Evolutionary conservation across 2,113 vertebrate genomes (phyloP).

Genomic region (Malurus elegans): DNA sequence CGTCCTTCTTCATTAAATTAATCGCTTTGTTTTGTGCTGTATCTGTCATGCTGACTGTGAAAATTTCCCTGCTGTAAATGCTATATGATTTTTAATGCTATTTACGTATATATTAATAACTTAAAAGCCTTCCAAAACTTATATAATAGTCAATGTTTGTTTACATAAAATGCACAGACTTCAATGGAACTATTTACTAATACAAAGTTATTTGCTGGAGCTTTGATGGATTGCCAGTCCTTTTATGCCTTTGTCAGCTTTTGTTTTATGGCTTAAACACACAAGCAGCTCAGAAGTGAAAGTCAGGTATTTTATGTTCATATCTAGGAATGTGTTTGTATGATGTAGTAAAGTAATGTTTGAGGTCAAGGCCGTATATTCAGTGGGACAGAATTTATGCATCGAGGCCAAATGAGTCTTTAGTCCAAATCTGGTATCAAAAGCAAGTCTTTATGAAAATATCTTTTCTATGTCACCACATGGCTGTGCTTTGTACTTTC

Average conservation of each 20-base stretch:
- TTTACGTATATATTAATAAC: neutral
- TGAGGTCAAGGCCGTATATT: constrained; percentile 13
- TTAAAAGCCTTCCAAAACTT: neutral
- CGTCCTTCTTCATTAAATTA: neutral
- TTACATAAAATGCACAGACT: neutral
- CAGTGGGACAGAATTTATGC: constrained; percentile 17
- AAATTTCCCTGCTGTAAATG: neutral
- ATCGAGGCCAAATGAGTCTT: neutral
- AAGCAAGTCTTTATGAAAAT: neutral
- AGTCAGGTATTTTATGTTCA: neutral
- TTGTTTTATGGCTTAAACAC: neutral
- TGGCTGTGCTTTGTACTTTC: neutral
- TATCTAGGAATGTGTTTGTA: neutral
- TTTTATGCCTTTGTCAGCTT: neutral
- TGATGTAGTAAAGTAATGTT: neutral
- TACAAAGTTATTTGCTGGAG: neutral
- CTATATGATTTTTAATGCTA: neutral
- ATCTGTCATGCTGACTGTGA: neutral
- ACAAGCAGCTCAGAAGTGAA: neutral
- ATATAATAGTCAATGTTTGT: neutral
- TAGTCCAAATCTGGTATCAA: neutral
- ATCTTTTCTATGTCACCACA: neutral
- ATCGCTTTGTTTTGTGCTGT: neutral
- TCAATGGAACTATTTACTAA: neutral
- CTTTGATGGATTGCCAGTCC: neutral